Evolutionary conservation across 2,888 invertebrate species (phyloP).

Genomic region (Lithophane semibrunnea): DNA sequence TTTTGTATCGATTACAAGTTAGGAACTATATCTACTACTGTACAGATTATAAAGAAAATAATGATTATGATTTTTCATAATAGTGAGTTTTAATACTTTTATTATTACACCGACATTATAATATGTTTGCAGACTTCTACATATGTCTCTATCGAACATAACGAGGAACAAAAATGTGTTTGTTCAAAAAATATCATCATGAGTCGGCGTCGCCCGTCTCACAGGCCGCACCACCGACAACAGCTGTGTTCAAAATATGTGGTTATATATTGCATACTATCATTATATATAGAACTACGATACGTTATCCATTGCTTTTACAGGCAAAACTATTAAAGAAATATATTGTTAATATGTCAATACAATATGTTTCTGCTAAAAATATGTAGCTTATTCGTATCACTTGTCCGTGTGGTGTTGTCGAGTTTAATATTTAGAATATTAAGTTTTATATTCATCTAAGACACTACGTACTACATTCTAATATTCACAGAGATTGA

Average conservation of each 20-base stretch:
- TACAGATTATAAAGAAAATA: constrained; percentile 85
- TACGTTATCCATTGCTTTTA: constrained; percentile 81
- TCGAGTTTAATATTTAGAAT: constrained; percentile 88
- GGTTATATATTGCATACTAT: constrained; percentile 73
- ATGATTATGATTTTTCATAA: constrained; percentile 78
- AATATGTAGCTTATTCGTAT: constrained; percentile 87
- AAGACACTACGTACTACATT: constrained; percentile 88
- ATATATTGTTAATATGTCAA: constrained; percentile 79
- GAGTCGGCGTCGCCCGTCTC: constrained; percentile 76
- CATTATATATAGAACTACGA: constrained; percentile 70
- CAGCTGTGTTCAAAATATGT: constrained; percentile 77
- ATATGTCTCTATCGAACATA: constrained; percentile 52
- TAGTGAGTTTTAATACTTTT: constrained; percentile 76
- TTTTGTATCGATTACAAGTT: constrained; percentile 88
- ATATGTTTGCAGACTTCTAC: constrained; percentile 61
- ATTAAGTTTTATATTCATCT: constrained; percentile 85
- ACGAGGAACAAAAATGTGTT: constrained; percentile 64
- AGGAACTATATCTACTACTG: constrained; percentile 89
- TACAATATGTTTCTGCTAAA: constrained; percentile 79
- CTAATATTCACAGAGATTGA: constrained; percentile 90
- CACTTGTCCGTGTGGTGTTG: constrained; percentile 89
- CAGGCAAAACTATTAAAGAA: constrained; percentile 85
- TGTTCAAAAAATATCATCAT: constrained; percentile 65
- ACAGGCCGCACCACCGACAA: constrained; percentile 75
- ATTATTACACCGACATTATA: constrained; percentile 69